Percentiles rank a stretch among this genome's conserved stretches.
Conservation (phyloP, 2,797 vertebrate species). For the Cossypha dichroa region DNA sequence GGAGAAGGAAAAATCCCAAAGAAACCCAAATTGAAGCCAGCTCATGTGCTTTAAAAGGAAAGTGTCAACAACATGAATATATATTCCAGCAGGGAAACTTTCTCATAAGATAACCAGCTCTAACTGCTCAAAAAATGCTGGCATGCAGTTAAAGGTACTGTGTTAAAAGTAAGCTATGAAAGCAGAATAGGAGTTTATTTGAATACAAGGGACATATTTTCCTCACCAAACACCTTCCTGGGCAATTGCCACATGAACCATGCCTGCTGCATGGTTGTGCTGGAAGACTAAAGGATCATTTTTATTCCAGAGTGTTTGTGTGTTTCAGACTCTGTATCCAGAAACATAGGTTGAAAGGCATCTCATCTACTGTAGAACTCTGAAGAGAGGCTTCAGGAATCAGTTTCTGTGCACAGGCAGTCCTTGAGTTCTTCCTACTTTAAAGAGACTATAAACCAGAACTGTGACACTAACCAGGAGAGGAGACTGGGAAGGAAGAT, state of each 20-base stretch:
- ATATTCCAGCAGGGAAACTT: background rate
- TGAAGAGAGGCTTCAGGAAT: background rate
- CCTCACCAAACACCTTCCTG: background rate
- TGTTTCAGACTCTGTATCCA: background rate
- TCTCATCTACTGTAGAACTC: background rate
- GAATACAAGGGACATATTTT: background rate
- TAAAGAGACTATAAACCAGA: background rate
- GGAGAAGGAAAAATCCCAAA: background rate
- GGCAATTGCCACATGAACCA: accelerated
- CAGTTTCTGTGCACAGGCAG: background rate
- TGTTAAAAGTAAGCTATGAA: background rate
- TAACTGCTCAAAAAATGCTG: background rate
- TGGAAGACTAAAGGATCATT: background rate
- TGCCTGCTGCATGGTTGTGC: background rate
- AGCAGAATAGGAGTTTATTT: background rate
- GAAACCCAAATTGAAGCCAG: background rate
- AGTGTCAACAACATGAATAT: background rate
- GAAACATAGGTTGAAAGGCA: background rate
- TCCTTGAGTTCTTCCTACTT: background rate
- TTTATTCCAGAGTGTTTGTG: background rate
- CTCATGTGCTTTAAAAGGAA: background rate
- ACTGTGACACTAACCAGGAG: background rate
- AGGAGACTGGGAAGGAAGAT: background rate
- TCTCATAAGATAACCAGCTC: conserved; percentile 19
- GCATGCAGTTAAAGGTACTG: background rate